Base-by-base conservation (phyloP, 2,888 invertebrate genomes). In the Cryptops parisi region DNA sequence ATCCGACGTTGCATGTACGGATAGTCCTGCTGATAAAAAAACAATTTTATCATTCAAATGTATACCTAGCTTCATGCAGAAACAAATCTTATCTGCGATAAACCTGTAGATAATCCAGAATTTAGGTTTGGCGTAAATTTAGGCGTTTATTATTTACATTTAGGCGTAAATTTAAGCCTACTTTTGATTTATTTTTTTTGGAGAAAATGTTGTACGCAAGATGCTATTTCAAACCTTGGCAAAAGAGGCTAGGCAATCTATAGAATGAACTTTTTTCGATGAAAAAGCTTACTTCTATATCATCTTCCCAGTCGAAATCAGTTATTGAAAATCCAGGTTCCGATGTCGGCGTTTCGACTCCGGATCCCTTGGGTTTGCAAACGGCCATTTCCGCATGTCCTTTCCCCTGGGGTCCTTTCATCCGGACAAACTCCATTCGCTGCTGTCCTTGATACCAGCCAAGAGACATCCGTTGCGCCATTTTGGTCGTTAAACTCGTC, bases 361-460 rank as follows among this genome's bases (percentile, higher is more conserved):
- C 94, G 17, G 87, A 87, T 22, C 76, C 87, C 68, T 83, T 84
- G 24, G 88, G 87, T 65, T 88, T 82, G n/a, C 86, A 84, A 47
- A 90, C 89, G 27, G 75, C 72, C 87, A 97, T 93, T 75, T 98
- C 96, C 0, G 96, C 96, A 72, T 91, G 88, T 0, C 88, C 90
- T 73, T 93, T 94, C 17, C 90, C 91, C 65, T 85, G 83, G 15
- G 97, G 97, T 15, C 97, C 97, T 71, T 94, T 86, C 93, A 98
- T 93, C 56, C 93, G 79, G 47, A 98, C 94, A 74, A 96, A 98
- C 73, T 98, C 97, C 65, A 96, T 88, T 54, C 96, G 78, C 69
- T 88, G 86, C 50, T 81, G 59, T 6, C 59, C 59, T 55, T 64
- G 65, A 56, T 67, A 66, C 64, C 67, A 76, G 0, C 93, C 93